Evolutionary conservation across 2,888 invertebrate genomes (phyloP), one percentile per base, ranked within the genome.

Genomic region (Pyrrhia umbra): DNA sequence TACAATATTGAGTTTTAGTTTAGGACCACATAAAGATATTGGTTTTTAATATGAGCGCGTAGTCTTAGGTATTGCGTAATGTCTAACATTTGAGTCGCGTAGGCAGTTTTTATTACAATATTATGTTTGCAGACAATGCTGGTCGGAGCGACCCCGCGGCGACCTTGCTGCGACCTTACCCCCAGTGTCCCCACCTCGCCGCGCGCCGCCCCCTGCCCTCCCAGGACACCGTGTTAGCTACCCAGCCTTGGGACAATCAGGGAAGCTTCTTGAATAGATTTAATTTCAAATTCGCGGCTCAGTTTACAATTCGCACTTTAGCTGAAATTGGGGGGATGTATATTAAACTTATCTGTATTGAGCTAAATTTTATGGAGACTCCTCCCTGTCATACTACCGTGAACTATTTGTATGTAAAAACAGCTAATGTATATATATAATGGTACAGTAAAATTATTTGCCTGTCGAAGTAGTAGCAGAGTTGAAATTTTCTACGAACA

Each of bases 121-220:
- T 85, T 78, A 84, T 83, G 83, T 84, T 83, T 82, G 82, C 80
- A 86, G 85, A 86, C 86, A 85, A 85, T 81, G 75, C 75, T 75
- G 77, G 80, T 77, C 69, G 79, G 73, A 78, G 82, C 86, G 86
- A 88, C 89, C 88, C 86, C 86, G 84, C 67, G 75, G 71, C 85
- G 88, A 88, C 93, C 92, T 92, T 92, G 88, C 66, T 65, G 70
- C 83, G 90, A 90, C 92, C 92, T 92, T 88, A 80, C 80, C 77
- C 78, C 85, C 80, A 42, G 50, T 68, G 56, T 71, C 75, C 64
- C 75, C 54, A 60, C 80, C 77, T 68, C 81, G 78, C 57, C 73
- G 80, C 71, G 47, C 70, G 15, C 37, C 13, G n/a, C 67, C 78
- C 63, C 69, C 76, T 68, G 66, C 80, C 85, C 86, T 78, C 86